A percentile compares a stretch with the other conserved stretches of the same genome.
Conservation (phyloP, 2,888 invertebrate genomes). For the Nomada fabriciana region DNA sequence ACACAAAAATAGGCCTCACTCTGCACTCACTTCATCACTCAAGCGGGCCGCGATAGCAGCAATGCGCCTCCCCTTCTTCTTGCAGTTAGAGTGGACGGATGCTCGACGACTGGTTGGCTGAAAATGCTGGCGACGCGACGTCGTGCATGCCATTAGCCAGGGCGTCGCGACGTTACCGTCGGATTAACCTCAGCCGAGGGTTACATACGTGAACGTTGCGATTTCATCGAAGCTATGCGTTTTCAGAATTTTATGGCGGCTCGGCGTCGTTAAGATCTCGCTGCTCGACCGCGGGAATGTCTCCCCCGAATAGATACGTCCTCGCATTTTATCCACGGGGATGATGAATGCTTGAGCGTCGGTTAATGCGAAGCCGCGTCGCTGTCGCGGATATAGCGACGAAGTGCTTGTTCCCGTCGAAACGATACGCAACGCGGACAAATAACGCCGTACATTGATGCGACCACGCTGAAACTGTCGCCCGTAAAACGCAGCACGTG, state of each 20-base stretch:
- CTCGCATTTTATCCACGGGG: not conserved
- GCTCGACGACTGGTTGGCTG: slow-evolving; percentile 67
- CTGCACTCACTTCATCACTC: slow-evolving; percentile 82
- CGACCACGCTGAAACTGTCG: not conserved
- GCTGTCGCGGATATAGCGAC: not conserved
- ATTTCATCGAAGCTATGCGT: slow-evolving; percentile 62
- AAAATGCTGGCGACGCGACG: slow-evolving; percentile 69
- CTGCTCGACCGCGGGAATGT: slow-evolving; percentile 32
- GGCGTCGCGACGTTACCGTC: slow-evolving; percentile 73
- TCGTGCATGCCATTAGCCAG: slow-evolving; percentile 71
- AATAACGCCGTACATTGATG: not conserved
- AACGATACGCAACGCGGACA: slow-evolving; percentile 5
- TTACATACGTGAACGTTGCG: slow-evolving; percentile 47
- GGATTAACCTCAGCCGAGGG: slow-evolving; percentile 74
- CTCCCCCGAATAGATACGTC: slow-evolving; percentile 25
- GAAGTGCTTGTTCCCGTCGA: not conserved
- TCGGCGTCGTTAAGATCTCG: not conserved
- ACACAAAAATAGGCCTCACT: slow-evolving; percentile 82
- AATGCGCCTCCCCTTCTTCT: slow-evolving; percentile 40
- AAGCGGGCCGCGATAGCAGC: slow-evolving; percentile 43
- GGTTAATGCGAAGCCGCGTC: not conserved
- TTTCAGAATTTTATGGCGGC: slow-evolving; percentile 45
- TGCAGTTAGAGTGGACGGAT: slow-evolving; percentile 64
- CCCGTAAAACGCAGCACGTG: not conserved
- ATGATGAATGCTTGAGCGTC: not conserved